These are phyloP conservation scores for Pseudomyrmex concolor DNA, from an alignment of 1,140 invertebrate genomes.

Conservation along the genomic window DNA sequence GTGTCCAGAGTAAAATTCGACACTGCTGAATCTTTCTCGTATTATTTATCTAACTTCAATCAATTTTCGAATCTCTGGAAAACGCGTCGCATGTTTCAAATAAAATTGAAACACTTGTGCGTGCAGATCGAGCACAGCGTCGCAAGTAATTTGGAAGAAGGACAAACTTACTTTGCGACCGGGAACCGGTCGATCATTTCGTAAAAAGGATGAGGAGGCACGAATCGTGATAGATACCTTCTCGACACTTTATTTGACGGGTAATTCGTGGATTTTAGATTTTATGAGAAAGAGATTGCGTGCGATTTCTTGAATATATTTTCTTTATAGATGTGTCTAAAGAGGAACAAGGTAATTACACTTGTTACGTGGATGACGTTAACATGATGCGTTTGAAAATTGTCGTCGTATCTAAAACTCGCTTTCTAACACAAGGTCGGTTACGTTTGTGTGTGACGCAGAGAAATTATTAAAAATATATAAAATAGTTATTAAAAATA, in stretches of 20 bases:
- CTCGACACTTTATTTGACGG: constrained; percentile 86
- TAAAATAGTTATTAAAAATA: background rate
- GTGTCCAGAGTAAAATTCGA: constrained; percentile 83
- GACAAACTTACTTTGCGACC: constrained; percentile 81
- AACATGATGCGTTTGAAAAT: constrained; percentile 85
- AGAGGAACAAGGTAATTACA: constrained; percentile 86
- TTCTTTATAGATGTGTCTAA: constrained; percentile 82
- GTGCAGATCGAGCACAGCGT: constrained; percentile 80
- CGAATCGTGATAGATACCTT: constrained; percentile 85
- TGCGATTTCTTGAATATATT: background rate
- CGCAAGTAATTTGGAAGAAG: constrained; percentile 84
- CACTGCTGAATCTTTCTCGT: constrained; percentile 9
- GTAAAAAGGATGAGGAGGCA: constrained; percentile 81
- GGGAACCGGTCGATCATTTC: constrained; percentile 80
- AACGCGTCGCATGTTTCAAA: no score
- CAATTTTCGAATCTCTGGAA: no score
- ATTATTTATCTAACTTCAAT: background rate
- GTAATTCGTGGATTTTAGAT: constrained; percentile 43
- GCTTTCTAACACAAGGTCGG: constrained; percentile 82
- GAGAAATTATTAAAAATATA: background rate
- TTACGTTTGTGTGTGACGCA: background rate
- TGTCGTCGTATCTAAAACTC: constrained; percentile 82
- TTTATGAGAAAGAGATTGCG: no score
- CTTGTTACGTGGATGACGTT: constrained; percentile 84
- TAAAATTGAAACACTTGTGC: background rate